Evolutionary conservation across 2,113 vertebrate species (phyloP).

Genomic region (Cisticola juncidis): DNA sequence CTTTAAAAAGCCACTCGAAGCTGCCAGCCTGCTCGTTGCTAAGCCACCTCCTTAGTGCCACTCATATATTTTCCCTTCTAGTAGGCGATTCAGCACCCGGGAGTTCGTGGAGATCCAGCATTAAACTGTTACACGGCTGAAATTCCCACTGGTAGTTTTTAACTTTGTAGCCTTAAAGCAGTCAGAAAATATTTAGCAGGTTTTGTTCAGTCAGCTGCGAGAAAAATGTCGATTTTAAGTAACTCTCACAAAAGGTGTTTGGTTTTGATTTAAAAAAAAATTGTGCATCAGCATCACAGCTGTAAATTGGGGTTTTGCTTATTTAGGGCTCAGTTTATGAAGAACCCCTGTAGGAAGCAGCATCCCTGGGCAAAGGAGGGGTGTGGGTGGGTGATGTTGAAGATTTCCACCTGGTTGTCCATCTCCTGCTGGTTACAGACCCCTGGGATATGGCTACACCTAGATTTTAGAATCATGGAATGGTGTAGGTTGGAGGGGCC

Average conservation of each 20-base stretch:
- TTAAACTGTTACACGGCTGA: neutral
- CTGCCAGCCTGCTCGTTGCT: neutral
- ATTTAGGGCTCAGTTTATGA: neutral
- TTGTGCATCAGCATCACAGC: neutral
- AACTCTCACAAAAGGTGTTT: neutral
- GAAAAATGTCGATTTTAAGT: neutral
- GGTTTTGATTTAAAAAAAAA: accelerated
- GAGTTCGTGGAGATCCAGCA: neutral
- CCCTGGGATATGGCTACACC: accelerated
- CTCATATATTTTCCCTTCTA: slow-evolving; percentile 29
- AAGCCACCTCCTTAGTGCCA: neutral
- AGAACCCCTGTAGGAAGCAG: neutral
- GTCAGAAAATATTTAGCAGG: neutral
- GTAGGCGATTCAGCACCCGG: neutral
- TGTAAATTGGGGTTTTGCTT: neutral
- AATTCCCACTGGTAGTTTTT: neutral
- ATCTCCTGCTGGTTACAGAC: neutral
- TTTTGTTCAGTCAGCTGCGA: neutral
- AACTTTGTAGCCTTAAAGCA: neutral
- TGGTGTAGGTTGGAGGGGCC: neutral
- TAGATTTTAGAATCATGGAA: neutral
- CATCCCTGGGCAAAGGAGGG: neutral
- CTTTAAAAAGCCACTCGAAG: neutral
- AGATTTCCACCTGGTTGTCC: neutral
- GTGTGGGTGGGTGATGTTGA: neutral